Base-by-base conservation (phyloP, 2,113 vertebrate species). In the Lampris incognitus region DNA sequence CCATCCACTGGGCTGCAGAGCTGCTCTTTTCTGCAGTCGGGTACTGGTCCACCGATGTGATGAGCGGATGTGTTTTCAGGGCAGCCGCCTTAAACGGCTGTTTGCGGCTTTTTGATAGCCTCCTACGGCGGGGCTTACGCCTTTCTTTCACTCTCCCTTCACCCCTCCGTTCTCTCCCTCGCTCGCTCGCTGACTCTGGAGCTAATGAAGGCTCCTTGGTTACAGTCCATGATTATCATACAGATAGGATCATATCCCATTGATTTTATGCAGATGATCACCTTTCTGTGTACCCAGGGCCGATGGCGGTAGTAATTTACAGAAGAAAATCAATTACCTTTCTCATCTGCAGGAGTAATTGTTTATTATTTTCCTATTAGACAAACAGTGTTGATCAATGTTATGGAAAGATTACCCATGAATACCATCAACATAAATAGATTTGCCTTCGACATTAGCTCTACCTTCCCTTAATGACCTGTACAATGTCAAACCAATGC, bases 341-440 rank as follows among this genome's bases (percentile, higher is more conserved):
- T 90, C 93, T 93, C 92, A 90, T 95, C 95, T 96, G 94, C 93
- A 90, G 90, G 94, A 95, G 97, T 98, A 98, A 99, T 99, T 99
- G 97, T 98, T 99, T 99, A 98, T 98, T 99, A 98, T 98, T 98
- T 99, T 98, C 95, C 95, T 98, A 97, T 98, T 98, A 98, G 95
- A 95, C 96, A 97, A 97, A 98, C 95, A 95, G 95, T 94, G 95
- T 94, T 94, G 95, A 98, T 99, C 98, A 96, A 98, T 98, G 97
- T 95, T 95, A 94, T 95, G 94, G 95, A 97, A 94, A 94, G 94
- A 94, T 93, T 94, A 94, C 92, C 96, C 95, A 95, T 97, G 96
- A 97, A 96, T 96, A 97, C 95, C 93, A 96, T 96, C 96, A 96
- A 94, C 96, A 96, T 97, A 97, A 97, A 97, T 96, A 97, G 95